Conservation (phyloP, 2,888 invertebrate genomes). For the Hipparchia sbordonii region DNA sequence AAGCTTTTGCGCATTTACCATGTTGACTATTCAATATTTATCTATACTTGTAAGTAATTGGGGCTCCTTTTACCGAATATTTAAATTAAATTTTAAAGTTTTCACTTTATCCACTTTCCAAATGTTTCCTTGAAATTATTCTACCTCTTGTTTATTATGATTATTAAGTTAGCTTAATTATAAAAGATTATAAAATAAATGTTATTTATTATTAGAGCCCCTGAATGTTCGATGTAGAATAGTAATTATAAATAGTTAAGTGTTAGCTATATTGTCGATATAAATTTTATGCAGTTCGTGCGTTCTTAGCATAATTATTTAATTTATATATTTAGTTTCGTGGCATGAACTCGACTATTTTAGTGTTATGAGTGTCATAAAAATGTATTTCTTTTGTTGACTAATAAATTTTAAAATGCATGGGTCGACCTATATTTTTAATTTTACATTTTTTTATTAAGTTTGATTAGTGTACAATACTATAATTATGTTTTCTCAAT, state of each 20-base stretch:
- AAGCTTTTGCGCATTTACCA: conserved; percentile 80
- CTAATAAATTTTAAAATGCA: conserved; percentile 4
- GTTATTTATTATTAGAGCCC: conserved; percentile 58
- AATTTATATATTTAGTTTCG: conserved; percentile 11
- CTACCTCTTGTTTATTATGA: conserved; percentile 49
- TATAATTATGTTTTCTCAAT: conserved; percentile 33
- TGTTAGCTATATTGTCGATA: conserved; percentile 65
- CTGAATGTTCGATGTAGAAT: conserved; percentile 69
- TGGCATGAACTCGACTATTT: conserved; percentile 19
- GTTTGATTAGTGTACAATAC: conserved; percentile 10
- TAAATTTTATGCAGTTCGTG: conserved; percentile 50
- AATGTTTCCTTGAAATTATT: conserved; percentile 45
- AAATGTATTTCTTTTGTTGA: conserved; percentile 6
- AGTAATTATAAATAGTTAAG: conserved; percentile 61
- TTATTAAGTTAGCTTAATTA: conserved; percentile 48
- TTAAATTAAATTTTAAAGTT: conserved; percentile 37
- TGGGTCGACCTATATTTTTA: conserved; percentile 17
- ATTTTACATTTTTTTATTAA: conserved; percentile 5
- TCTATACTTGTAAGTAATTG: conserved; percentile 54
- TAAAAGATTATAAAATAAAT: conserved; percentile 46
- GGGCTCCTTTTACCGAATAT: conserved; percentile 47
- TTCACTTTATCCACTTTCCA: conserved; percentile 25
- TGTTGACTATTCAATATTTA: conserved; percentile 77
- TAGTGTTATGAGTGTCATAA: background rate
- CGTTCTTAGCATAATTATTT: conserved; percentile 21